These are phyloP conservation scores for Quiscalus mexicanus DNA, from an alignment of 2,113 vertebrate species.

Conservation along the genomic window DNA sequence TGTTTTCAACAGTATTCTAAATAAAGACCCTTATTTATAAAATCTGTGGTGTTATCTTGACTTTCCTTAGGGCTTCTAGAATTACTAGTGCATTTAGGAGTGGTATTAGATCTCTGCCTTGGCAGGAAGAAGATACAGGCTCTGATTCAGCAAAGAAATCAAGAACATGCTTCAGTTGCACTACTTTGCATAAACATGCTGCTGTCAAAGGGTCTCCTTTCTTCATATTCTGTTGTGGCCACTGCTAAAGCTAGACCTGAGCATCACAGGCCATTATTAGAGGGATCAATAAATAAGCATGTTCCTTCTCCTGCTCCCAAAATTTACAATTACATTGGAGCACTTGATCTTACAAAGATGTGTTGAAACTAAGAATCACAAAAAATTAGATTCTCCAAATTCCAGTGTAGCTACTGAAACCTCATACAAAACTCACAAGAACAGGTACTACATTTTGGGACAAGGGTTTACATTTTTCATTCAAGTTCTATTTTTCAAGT, in stretches of 20 bases:
- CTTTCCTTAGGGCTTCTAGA: slow-evolving; percentile 56
- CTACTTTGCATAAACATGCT: background rate
- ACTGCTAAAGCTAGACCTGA: background rate
- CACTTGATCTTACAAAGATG: background rate
- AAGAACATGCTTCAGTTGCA: slow-evolving; percentile 3
- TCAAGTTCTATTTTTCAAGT: background rate
- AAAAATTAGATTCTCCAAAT: background rate
- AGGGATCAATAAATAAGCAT: background rate
- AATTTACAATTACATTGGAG: background rate
- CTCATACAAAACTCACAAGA: background rate
- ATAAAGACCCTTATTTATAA: slow-evolving; percentile 93
- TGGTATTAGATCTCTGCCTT: slow-evolving; percentile 23
- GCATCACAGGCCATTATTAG: background rate
- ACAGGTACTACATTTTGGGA: background rate
- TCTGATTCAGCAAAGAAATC: slow-evolving; percentile 45
- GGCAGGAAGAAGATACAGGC: slow-evolving; percentile 53
- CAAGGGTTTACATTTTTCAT: background rate
- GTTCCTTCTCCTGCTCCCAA: background rate
- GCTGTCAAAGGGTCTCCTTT: background rate
- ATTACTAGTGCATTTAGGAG: slow-evolving; percentile 46
- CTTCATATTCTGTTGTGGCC: background rate
- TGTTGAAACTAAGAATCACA: background rate
- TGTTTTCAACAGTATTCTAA: slow-evolving; percentile 78
- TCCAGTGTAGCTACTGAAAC: background rate
- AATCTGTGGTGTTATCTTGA: slow-evolving; percentile 50